phyloP scores from a whole-genome alignment of 2,888 invertebrate species.

The Elegia similella region DNA sequence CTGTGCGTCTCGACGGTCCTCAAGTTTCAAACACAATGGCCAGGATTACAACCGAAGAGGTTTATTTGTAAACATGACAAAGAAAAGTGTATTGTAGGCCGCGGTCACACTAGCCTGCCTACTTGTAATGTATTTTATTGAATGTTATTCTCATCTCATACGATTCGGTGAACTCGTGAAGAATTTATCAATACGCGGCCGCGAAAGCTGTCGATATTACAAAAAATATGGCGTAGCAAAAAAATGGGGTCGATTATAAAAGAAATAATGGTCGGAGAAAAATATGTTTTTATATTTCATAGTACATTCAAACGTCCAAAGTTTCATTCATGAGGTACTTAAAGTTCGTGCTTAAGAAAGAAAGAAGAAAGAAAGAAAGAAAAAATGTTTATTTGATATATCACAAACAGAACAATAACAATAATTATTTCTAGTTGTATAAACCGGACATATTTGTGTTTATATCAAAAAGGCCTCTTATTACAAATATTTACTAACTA shows the following conservation, averaged over 20 bases:
- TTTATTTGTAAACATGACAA: slow-evolving; percentile 80
- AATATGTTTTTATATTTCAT: slow-evolving; percentile 12
- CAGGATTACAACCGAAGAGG: slow-evolving; percentile 74
- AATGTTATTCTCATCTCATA: slow-evolving; percentile 60
- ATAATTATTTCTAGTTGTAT: too few relatives aligned
- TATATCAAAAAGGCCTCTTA: too few relatives aligned
- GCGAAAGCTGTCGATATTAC: slow-evolving; percentile 37
- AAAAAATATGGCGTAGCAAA: slow-evolving; percentile 34
- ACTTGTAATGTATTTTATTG: slow-evolving; percentile 70
- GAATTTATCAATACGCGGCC: slow-evolving; percentile 47
- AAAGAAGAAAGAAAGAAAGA: too few relatives aligned
- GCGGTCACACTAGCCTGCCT: slow-evolving; percentile 62
- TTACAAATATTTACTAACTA: too few relatives aligned
- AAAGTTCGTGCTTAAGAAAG: too few relatives aligned
- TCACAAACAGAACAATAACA: too few relatives aligned
- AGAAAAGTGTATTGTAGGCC: slow-evolving; percentile 61
- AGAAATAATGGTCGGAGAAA: neutral
- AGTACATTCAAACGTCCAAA: neutral
- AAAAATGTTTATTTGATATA: too few relatives aligned
- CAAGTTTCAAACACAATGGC: slow-evolving; percentile 70
- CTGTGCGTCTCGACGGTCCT: slow-evolving; percentile 71
- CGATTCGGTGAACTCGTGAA: slow-evolving; percentile 70
- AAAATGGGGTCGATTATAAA: slow-evolving; percentile 18
- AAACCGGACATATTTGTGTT: too few relatives aligned
- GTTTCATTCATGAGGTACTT: too few relatives aligned